A percentile compares a stretch with the other conserved stretches of the same genome.
Conservation (phyloP, 2,888 invertebrate genomes). For the Meiosimyza decipiens region DNA sequence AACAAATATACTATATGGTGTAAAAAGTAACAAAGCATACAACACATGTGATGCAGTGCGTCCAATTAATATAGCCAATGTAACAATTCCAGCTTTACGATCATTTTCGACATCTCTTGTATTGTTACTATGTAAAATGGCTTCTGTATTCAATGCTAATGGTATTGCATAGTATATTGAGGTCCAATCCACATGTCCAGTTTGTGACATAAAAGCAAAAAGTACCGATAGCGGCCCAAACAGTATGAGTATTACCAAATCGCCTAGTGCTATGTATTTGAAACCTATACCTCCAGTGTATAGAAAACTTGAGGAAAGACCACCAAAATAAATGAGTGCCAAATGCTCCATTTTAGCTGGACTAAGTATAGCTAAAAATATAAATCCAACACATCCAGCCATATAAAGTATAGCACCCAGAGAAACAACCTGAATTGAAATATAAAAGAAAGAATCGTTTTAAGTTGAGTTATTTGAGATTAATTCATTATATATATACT, state of each 20-base stretch:
- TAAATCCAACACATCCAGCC: conserved; percentile 86
- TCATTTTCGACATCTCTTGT: conserved; percentile 92
- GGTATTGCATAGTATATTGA: conserved; percentile 95
- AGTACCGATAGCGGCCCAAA: conserved; percentile 95
- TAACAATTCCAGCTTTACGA: conserved; percentile 90
- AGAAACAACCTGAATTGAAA: conserved; percentile 78
- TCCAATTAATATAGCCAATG: conserved; percentile 93
- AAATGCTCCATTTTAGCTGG: conserved; percentile 95
- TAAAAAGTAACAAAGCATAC: conserved; percentile 89
- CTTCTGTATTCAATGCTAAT: conserved; percentile 92
- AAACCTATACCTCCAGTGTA: conserved; percentile 96
- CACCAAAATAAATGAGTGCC: conserved; percentile 94
- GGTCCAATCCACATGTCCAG: conserved; percentile 89
- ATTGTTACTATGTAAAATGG: conserved; percentile 95
- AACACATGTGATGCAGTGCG: conserved; percentile 90
- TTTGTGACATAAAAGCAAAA: conserved; percentile 93
- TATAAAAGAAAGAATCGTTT: too few relatives aligned
- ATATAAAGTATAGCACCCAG: conserved; percentile 89
- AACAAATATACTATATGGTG: conserved; percentile 90
- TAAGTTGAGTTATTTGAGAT: not conserved
- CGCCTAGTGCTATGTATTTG: conserved; percentile 95
- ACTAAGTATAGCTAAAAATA: conserved; percentile 80
- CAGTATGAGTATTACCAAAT: conserved; percentile 89
- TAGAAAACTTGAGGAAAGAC: conserved; percentile 93
- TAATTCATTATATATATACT: not conserved